Evolutionary conservation across 1,140 invertebrate genomes (phyloP).

Genomic region (Ceratoteleas bidentatus): DNA sequence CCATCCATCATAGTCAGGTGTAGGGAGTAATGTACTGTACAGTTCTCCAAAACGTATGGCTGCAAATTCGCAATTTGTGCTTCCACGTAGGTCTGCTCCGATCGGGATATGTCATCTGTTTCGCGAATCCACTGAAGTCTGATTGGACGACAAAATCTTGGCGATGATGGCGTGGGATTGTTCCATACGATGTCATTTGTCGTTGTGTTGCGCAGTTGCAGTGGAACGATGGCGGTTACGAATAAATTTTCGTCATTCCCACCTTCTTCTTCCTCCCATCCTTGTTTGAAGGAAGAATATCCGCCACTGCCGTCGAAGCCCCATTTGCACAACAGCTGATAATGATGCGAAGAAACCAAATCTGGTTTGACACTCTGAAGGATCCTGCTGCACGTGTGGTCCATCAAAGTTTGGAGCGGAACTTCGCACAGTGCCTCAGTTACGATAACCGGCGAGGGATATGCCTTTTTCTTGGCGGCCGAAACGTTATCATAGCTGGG

Average conservation of each 20-base stretch:
- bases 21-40: background rate
- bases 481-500: no score
- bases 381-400: no score
- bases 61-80: background rate
- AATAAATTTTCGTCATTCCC: constrained; percentile 6
- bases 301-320: constrained; percentile 27
- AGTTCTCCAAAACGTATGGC: background rate
- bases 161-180: constrained; percentile 26
- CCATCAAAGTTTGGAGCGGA: no score
- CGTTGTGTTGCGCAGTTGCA: background rate
- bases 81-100: background rate
- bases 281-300: constrained; percentile 19
- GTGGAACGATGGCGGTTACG: background rate
- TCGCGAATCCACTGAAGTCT: constrained; percentile 1
- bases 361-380: no score
- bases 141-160: constrained; percentile 15
- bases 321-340: constrained; percentile 32
- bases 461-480: no score
- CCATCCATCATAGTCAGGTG: constrained; percentile 31
- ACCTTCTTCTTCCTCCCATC: background rate
- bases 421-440: no score
- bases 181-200: constrained; percentile 17
- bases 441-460: no score
- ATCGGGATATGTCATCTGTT: background rate
- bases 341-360: no score